Evolutionary conservation across 92 coral and sea anemone species (phyloP), one percentile per base, ranked within the genome.

Genomic region (Palythoa heliodiscus): DNA sequence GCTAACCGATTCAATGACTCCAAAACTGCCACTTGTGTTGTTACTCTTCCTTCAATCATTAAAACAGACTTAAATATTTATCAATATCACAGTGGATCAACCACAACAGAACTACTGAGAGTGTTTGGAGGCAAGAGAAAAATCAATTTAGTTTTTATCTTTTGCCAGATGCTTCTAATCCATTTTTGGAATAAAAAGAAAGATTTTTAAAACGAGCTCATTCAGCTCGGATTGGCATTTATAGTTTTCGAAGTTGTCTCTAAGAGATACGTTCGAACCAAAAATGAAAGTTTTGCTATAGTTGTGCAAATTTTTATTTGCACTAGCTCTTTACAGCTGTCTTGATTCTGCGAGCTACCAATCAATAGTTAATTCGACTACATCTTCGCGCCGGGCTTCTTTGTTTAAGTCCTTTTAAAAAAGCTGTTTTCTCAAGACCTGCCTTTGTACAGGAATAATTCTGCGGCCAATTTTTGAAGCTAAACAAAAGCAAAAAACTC

Each of bases 151-250:
- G 17, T 15, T 61, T 61, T 40, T 22, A 4, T 47, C 11, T 13
- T n/a, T 16, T 79, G 67, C 74, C 73, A 47, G 60, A 80, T 80
- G 84, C 22, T 48, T 80, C 58, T 39, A 64, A 40, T 23, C 74
- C 70, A 35, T 22, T 19, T 23, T 66, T 70, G 12, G 20, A 80
- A 64, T 22, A 25, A 67, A 47, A 79, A 23, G 0, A 78, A 43
- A 47, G 4, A 12, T 16, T 37, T 35, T 77, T 6, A 19, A 77
- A 77, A 77, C 22, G 35, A 17, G 13, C 37, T 37, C 3, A n/a
- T 38, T 77, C 22, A 29, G 50, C 73, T n/a, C 24, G n/a, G 47
- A 25, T 12, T 15, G 11, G 12, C 0, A 17, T 69, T 69, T 69
- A 25, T 37, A 16, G 16, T 29, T 3, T 6, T 25, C 37, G 11